Base-by-base conservation (phyloP, 1,140 invertebrate species). In the Drosophila setifemur region DNA sequence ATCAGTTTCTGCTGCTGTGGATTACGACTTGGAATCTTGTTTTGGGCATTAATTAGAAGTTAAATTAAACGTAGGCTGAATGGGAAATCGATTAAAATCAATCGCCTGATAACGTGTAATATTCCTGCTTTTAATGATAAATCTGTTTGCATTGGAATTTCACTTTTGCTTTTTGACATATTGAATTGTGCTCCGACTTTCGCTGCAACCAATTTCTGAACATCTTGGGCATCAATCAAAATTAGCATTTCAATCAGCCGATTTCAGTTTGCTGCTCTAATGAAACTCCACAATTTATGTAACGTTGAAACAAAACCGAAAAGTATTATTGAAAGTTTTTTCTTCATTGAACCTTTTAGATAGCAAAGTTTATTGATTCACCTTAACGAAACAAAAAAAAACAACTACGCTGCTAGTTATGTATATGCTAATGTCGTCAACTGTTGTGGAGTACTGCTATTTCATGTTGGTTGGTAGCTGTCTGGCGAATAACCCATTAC, bases 231-330 rank as follows among this genome's bases (percentile, higher is more conserved):
- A 83, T 83, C 79, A 73, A 83, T 83, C 78, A 83, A 78, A 83
- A 85, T 83, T 83, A 83, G 79, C 78, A 83, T 85, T 67, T 83
- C 78, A 85, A 85, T 83, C 74, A 79, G 35, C 42, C 50, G 43
- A 63, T 42, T 72, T 52, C 54, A 26, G 54, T 72, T 72, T 49
- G 31, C 31, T 14, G 35, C 45, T 21, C 49, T 37, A 66, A 52
- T 43, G 47, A 31, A 37, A 16, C 50, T 43, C 29, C 14, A 49
- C 31, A 39, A 18, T 66, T 66, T 83, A 70, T 47, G 55, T 54
- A 83, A 77, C 11, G 3, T 19, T 25, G 7, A 21, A 44, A 18
- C 33, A 48, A 26, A 18, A 14, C 23, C 18, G 18, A 25, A 19
- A 18, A 21, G 21, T 33, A 33, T 40, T 64, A 40, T 58, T 8